These are phyloP conservation scores for Drosophila micromelanica DNA, from an alignment of 1,140 invertebrate species.

Conservation along the genomic window DNA sequence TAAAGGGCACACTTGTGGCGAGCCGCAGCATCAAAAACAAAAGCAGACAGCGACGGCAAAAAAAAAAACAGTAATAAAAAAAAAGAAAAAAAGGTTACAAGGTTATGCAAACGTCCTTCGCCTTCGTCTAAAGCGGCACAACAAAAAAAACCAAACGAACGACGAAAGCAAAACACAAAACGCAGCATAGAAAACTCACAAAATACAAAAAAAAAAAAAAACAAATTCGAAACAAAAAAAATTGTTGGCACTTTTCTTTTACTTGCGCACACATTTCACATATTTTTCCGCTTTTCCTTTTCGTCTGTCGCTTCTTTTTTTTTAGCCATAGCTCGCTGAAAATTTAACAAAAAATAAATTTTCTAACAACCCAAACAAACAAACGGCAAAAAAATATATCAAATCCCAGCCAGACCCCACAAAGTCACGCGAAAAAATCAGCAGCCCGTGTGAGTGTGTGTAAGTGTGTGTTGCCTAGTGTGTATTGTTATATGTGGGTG, in stretches of 20 bases:
- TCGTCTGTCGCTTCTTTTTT: constrained; percentile 38
- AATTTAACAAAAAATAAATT: constrained; percentile 81
- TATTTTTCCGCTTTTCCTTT: constrained; percentile 62
- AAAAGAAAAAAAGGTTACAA: constrained; percentile 77
- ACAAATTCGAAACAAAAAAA: constrained; percentile 46
- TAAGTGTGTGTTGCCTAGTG: constrained; percentile 17
- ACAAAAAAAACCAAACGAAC: constrained; percentile 46
- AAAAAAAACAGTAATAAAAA: constrained; percentile 35
- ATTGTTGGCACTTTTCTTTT: constrained; percentile 80
- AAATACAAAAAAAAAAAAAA: constrained; percentile 59
- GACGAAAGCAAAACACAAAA: constrained; percentile 78
- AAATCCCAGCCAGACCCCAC: constrained; percentile 60
- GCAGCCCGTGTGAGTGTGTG: constrained; percentile 28
- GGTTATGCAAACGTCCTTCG: constrained; percentile 83
- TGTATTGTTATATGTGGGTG: constrained; percentile 21
- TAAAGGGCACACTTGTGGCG: constrained; percentile 69
- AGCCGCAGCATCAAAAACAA: constrained; percentile 49
- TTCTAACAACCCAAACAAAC: constrained; percentile 82
- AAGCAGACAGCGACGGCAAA: constrained; percentile 19
- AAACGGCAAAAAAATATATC: constrained; percentile 74
- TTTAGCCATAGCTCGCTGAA: constrained; percentile 30
- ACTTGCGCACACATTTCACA: constrained; percentile 66
- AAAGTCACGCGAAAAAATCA: constrained; percentile 78
- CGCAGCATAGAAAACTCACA: constrained; percentile 51
- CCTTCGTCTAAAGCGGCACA: constrained; percentile 65